Evolutionary conservation across 1,140 invertebrate genomes (phyloP).

Genomic region (Hyles vespertilio): DNA sequence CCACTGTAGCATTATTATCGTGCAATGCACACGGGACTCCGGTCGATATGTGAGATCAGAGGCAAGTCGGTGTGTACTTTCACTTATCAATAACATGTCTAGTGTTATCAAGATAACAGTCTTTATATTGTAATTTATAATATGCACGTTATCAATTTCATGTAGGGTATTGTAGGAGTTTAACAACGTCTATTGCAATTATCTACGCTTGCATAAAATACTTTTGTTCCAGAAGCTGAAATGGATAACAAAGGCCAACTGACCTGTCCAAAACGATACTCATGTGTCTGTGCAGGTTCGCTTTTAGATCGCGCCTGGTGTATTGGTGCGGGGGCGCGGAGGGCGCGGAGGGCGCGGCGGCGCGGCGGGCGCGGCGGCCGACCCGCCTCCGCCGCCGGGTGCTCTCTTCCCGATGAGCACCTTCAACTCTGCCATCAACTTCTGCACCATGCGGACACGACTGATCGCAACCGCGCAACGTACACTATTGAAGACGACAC

Average conservation of each 20-base stretch:
- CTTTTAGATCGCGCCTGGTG: constrained; percentile 64
- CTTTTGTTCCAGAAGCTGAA: background rate
- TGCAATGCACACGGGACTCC: no score
- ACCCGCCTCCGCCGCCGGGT: constrained; percentile 40
- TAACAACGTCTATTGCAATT: background rate
- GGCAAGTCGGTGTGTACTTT: constrained; percentile 1
- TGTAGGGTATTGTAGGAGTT: background rate
- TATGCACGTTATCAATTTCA: background rate
- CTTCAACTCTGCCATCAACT: constrained; percentile 69
- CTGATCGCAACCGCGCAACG: constrained; percentile 37
- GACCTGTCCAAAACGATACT: constrained; percentile 74
- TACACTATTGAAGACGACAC: constrained; percentile 53
- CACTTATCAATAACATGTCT: constrained; percentile 8
- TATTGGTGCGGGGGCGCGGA: constrained; percentile 48
- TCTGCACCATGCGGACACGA: constrained; percentile 71
- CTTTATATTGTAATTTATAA: background rate
- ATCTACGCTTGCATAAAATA: background rate
- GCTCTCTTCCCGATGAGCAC: constrained; percentile 71
- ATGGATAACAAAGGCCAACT: constrained; percentile 28
- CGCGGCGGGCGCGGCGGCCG: constrained; percentile 33
- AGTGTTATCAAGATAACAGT: background rate
- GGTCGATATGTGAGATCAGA: background rate
- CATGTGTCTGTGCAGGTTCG: constrained; percentile 72
- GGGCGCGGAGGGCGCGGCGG: constrained; percentile 28
- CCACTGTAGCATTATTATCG: no score